phyloP scores from a whole-genome alignment of 2,797 vertebrate genomes.

The Amblyraja radiata region DNA sequence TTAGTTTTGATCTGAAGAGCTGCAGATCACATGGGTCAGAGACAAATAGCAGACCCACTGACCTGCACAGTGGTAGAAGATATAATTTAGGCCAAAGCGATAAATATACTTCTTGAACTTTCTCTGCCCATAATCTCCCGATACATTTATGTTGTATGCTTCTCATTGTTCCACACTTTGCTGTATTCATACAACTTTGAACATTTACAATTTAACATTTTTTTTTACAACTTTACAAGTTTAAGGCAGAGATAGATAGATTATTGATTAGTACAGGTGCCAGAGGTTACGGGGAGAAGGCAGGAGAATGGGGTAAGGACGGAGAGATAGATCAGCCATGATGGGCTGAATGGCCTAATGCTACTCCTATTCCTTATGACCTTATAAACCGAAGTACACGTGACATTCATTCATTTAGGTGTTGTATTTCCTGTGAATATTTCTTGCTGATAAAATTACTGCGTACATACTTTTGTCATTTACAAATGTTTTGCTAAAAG shows the following conservation, averaged over 20 bases:
- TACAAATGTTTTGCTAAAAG: neutral
- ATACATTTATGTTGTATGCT: neutral
- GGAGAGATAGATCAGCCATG: no score
- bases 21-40: constrained; percentile 90
- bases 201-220: no score
- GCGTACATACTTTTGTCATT: neutral
- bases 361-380: no score
- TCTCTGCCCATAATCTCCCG: constrained; percentile 42
- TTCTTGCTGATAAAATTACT: neutral
- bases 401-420: neutral
- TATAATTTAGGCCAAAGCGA: constrained; percentile 76
- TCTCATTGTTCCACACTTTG: neutral
- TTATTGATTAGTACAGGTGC: no score
- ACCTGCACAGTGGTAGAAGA: constrained; percentile 81
- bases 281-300: no score
- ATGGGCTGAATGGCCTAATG: no score
- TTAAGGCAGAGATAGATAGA: no score
- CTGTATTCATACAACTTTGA: neutral
- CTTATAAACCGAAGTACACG: no score
- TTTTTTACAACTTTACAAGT: no score
- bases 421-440: neutral
- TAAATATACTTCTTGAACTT: constrained; percentile 66
- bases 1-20: constrained; percentile 96
- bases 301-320: no score
- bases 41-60: constrained; percentile 78